Conservation (phyloP, 2,113 vertebrate genomes). For the Brachyhypopomus gauderio region DNA sequence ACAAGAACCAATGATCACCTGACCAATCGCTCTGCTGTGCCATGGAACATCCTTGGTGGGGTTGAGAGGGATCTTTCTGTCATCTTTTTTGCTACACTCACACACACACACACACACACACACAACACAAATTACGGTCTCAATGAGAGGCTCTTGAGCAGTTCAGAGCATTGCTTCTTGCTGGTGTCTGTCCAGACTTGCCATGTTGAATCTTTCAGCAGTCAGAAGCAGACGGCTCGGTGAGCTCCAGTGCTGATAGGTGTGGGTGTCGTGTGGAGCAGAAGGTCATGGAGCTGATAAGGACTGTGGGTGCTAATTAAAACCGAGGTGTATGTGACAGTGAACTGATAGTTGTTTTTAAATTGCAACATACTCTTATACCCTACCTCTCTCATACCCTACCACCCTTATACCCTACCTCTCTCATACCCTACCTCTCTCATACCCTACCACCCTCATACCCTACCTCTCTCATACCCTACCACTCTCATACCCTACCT, state of each 20-base stretch:
- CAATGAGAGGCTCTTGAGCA: conserved; percentile 22
- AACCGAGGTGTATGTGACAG: background rate
- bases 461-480: no score
- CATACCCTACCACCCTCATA: no score
- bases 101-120: conserved; percentile 23
- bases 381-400: no score
- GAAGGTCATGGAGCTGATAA: conserved; percentile 2
- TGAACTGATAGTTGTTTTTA: no score
- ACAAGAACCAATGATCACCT: conserved; percentile 39
- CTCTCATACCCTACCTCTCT: no score
- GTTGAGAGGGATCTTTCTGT: conserved; percentile 29
- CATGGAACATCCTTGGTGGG: conserved; percentile 31
- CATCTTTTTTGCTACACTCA: conserved; percentile 3
- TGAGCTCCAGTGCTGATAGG: background rate
- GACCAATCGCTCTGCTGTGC: conserved; percentile 33
- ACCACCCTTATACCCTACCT: no score
- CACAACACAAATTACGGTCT: background rate
- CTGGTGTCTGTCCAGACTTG: conserved; percentile 39
- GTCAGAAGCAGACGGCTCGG: background rate
- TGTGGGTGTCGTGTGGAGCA: conserved; percentile 11
- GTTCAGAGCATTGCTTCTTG: background rate
- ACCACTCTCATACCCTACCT: no score
- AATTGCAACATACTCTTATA: no score
- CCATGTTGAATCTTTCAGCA: conserved; percentile 20
- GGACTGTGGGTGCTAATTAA: background rate